Base-by-base conservation (phyloP, 2,888 invertebrate species). In the Notodonta ziczac region DNA sequence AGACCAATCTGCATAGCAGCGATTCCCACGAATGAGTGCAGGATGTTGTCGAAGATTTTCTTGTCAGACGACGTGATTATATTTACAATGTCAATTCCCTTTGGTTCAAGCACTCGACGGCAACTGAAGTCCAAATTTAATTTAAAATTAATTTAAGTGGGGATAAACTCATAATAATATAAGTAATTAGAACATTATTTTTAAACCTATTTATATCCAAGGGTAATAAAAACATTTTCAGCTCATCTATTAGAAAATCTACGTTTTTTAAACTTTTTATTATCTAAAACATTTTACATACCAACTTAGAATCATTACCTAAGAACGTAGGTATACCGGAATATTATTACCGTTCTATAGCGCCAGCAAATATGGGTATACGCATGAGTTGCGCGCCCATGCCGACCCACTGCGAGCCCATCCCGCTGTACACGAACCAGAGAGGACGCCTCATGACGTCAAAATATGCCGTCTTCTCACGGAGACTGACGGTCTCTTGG, bases 1-100 rank as follows among this genome's bases (percentile, higher is more conserved):
- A 89, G 78, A 5, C 87, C 95, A 66, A 97, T 96, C 93, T 95
- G 94, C 5, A 94, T 82, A 0, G 97, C 96, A n/a, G 97, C 96
- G 65, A 97, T 97, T 24, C 96, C 96, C 14, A 97, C 95, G 84
- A 97, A 97, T 1, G 96, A 96, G 83, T 96, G 92, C 4, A 96
- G 82, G 53, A 96, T 96, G 76, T 96, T 95, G 60, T 91, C 85
- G 59, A 87, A 90, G 32, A 78, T 88, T 0, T 82, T 88, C 40
- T 95, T 94, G 74, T 97, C 96, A 1, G 89, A 87, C 0, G 94
- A 94, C n/a, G 95, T 95, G 10, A 97, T 89, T 51, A 97, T 94
- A 7, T 96, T 82, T 44, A 96, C 91, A 3, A 97, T 91, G 75
- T 97, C 94, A 4, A 97, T 74, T 7, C 96, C 96, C 76, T 94